Base-by-base conservation (phyloP, 2,113 vertebrate genomes). In the Leptodactylus fuscus region DNA sequence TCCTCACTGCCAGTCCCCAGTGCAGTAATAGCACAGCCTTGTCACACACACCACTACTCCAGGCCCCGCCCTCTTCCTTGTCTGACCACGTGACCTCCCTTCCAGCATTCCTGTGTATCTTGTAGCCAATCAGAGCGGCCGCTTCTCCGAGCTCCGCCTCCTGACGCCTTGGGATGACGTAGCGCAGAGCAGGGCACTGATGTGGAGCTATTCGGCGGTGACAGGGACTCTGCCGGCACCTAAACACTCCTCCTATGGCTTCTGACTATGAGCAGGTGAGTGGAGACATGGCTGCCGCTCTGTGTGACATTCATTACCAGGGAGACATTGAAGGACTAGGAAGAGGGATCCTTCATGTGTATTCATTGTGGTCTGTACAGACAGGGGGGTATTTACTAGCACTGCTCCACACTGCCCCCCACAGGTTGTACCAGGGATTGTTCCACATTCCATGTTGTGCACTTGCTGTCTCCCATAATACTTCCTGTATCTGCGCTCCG, bases 181-280 rank as follows among this genome's bases (percentile, higher is more conserved):
- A 22, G 29, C 5, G 6, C 18, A n/a, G 9, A 2, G 51, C 27
- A 8, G 12, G 75, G 49, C 24, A n/a, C 49, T 78, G 75, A 78
- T 58, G 75, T 78, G 75, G 75, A 55, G 18, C 27, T 76, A 22
- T 20, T 34, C 13, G 8, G 6, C 24, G 13, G 73, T 75, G 5
- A 49, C 73, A 55, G 32, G 12, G 22, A 15, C 22, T 12, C 22
- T 29, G 44, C 44, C 18, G 44, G 44, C n/a, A 46, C 16, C 18
- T 34, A n/a, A 10, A 4, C 67, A 44, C 46, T 13, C 1, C 1
- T 41, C 32, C 20, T 74, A 49, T 75, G 73, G 73, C 73, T 75
- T 13, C 16, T 46, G 44, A 49, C 44, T 75, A 75, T 75, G 73
- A 27, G 2, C 73, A 32, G 27, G 73, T 75, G 11, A 75, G 73